Evolutionary conservation across 1,140 invertebrate genomes (phyloP).

Genomic region (Anthonomus grandis): DNA sequence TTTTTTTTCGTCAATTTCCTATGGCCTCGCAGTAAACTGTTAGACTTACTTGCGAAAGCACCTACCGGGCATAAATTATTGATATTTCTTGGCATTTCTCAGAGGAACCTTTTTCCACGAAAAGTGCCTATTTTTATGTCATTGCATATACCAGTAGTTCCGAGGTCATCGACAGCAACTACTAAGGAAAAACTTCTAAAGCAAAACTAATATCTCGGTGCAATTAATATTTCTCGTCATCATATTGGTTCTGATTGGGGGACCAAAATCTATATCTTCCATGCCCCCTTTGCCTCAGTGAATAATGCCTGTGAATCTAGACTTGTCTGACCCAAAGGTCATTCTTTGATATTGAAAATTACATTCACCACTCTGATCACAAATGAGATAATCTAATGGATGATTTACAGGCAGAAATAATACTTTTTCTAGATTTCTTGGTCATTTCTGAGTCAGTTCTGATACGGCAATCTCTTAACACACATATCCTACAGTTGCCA

Average conservation of each 20-base stretch:
- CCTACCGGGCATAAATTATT: constrained; percentile 99
- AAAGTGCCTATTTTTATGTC: constrained; percentile 99
- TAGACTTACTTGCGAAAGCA: constrained; percentile 96
- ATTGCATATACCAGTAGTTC: constrained; percentile 91
- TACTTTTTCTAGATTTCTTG: constrained; percentile 91
- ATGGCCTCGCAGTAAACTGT: constrained; percentile 86
- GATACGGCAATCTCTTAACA: constrained; percentile 65
- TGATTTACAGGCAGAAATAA: constrained; percentile 98
- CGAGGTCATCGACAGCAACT: constrained; percentile 96
- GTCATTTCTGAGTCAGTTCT: constrained; percentile 98
- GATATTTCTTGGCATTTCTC: constrained; percentile 96
- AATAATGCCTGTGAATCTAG: constrained; percentile 86
- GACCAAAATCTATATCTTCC: constrained; percentile 98
- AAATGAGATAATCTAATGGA: constrained; percentile 98
- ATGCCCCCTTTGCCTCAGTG: constrained; percentile 95
- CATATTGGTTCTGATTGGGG: constrained; percentile 98
- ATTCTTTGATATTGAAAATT: constrained; percentile 99
- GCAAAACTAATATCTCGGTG: constrained; percentile 94
- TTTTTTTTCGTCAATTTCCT: constrained; percentile 91
- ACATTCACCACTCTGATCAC: constrained; percentile 99
- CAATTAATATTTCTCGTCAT: constrained; percentile 99
- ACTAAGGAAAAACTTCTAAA: too few species aligned
- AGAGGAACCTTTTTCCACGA: constrained; percentile 95
- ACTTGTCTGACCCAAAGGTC: constrained; percentile 97
- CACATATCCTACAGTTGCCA: too few species aligned